Percentiles rank a stretch among this genome's conserved stretches.
phyloP scores from a whole-genome alignment of 2,113 vertebrate species.

The Bos javanicus region DNA sequence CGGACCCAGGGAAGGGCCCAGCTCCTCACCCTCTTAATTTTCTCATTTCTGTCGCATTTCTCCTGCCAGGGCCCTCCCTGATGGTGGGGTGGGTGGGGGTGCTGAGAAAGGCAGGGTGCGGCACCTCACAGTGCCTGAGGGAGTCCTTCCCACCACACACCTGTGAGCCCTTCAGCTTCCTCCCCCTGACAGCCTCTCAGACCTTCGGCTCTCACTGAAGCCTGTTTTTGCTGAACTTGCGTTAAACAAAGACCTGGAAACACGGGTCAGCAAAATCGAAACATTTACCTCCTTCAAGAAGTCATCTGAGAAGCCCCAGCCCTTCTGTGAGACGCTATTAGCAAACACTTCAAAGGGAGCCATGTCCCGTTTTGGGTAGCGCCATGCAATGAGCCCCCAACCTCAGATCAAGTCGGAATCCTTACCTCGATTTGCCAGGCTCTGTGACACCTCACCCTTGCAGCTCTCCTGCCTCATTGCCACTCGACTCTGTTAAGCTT shows the following conservation, averaged over 20 bases:
- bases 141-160: background rate
- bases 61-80: background rate
- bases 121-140: background rate
- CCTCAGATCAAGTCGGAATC: rapidly evolving
- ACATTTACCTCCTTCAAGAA: background rate
- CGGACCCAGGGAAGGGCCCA: background rate
- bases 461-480: rapidly evolving
- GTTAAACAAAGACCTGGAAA: conserved; percentile 10
- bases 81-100: background rate
- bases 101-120: background rate
- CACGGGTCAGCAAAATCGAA: background rate
- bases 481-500: background rate
- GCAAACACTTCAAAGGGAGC: background rate
- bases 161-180: background rate
- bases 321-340: background rate
- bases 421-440: background rate
- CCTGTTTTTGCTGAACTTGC: background rate
- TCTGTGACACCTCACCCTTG: background rate
- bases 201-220: background rate
- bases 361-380: rapidly evolving
- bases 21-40: rapidly evolving
- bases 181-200: background rate
- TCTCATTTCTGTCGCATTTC: background rate
- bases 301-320: background rate
- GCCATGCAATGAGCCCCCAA: rapidly evolving